phyloP scores from a whole-genome alignment of 37 sponge, comb jelly and placozoan genomes.

The Halichondria panicea region DNA sequence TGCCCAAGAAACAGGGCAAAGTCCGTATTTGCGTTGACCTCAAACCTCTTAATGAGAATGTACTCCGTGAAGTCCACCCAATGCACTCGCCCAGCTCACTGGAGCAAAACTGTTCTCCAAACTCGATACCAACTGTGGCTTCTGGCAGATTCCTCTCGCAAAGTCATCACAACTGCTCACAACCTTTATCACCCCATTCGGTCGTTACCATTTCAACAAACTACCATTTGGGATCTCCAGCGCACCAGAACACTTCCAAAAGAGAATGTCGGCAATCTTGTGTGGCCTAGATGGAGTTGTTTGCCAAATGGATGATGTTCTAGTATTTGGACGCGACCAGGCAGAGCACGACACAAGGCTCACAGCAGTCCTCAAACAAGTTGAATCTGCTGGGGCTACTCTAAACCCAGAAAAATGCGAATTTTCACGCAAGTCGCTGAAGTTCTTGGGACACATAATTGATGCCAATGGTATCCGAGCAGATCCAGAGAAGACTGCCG shows the following conservation, averaged over 20 bases:
- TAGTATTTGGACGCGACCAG: conserved; percentile 20
- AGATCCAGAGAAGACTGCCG: conserved; percentile 44
- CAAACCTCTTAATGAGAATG: conserved; percentile 20
- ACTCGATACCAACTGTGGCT: conserved; percentile 48
- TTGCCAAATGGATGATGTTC: conserved; percentile 50
- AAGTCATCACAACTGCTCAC: conserved; percentile 15
- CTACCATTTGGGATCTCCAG: conserved; percentile 55
- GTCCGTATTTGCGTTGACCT: conserved; percentile 44
- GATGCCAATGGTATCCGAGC: conserved; percentile 18
- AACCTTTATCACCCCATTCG: conserved; percentile 48
- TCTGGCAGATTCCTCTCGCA: conserved; percentile 39
- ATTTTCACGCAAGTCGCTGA: conserved; percentile 21
- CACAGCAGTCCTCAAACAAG: conserved; percentile 8
- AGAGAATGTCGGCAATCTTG: conserved; percentile 23
- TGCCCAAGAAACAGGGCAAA: conserved; percentile 19
- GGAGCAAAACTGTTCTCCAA: conserved; percentile 24
- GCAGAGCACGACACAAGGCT: conserved; percentile 41
- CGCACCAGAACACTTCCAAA: conserved; percentile 56
- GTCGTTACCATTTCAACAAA: conserved; percentile 23
- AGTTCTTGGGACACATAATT: conserved; percentile 52
- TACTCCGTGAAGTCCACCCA: conserved; percentile 16
- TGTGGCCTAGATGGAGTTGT: conserved; percentile 40
- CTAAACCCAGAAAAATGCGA: conserved; percentile 38
- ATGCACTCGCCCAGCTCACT: conserved; percentile 13
- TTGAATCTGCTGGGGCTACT: conserved; percentile 16